These are phyloP conservation scores for Bubo bubo DNA, from an alignment of 2,113 vertebrate genomes.

Conservation along the genomic window DNA sequence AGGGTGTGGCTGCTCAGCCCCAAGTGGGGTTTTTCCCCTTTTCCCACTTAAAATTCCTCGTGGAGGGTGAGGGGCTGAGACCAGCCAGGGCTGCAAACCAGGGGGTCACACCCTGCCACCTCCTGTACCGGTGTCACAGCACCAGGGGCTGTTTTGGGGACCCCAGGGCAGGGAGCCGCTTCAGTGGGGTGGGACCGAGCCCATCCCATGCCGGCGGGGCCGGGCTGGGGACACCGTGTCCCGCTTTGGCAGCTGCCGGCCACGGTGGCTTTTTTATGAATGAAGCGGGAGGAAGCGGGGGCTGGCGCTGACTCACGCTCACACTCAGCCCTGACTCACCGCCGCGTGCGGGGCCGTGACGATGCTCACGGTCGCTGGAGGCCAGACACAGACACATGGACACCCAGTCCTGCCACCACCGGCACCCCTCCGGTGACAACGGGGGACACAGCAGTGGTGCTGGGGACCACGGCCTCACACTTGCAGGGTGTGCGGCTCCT, in stretches of 20 bases:
- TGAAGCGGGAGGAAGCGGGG: conserved; percentile 77
- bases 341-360: conserved; percentile 18
- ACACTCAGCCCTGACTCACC: conserved; percentile 77
- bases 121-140: fast-evolving
- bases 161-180: fast-evolving
- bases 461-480: fast-evolving
- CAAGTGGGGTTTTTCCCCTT: fast-evolving
- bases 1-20: neutral
- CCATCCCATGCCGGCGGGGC: neutral
- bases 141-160: neutral
- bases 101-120: fast-evolving
- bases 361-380: neutral
- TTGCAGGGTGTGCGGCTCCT: fast-evolving
- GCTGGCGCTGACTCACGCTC: conserved; percentile 80
- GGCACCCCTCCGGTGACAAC: fast-evolving
- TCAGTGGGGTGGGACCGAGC: fast-evolving
- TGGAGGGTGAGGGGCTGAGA: fast-evolving
- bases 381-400: neutral
- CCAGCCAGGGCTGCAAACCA: neutral
- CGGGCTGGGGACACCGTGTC: neutral
- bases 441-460: fast-evolving
- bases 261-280: conserved; percentile 80
- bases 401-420: neutral
- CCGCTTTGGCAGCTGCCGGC: neutral
- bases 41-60: neutral